These are phyloP conservation scores for Periophthalmodon schlosseri DNA, from an alignment of 2,113 vertebrate species.

Conservation along the genomic window DNA sequence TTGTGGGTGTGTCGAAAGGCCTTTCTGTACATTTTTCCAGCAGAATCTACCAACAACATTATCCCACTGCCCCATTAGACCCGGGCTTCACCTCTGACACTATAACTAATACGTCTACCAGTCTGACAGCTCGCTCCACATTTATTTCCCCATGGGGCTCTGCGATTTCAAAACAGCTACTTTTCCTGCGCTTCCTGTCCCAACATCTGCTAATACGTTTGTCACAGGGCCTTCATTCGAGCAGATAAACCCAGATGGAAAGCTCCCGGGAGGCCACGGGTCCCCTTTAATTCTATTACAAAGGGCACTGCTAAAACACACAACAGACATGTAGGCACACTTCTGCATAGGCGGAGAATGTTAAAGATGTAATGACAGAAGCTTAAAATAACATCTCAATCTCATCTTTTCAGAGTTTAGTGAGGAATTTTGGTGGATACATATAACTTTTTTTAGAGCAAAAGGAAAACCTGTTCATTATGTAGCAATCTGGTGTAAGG, in stretches of 20 bases:
- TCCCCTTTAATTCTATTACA: conserved; percentile 74
- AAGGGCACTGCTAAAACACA: conserved; percentile 16
- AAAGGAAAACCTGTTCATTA: too few relatives aligned
- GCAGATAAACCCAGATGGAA: conserved; percentile 76
- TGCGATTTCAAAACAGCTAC: conserved; percentile 22
- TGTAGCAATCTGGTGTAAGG: too few relatives aligned
- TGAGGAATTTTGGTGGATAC: too few relatives aligned
- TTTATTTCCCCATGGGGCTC: conserved; percentile 11
- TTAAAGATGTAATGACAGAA: not conserved
- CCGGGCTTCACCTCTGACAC: not conserved
- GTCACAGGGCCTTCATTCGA: conserved; percentile 59
- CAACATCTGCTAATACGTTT: conserved; percentile 63
- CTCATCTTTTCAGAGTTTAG: too few relatives aligned
- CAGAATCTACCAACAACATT: not conserved
- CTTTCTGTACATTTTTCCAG: conserved; percentile 4
- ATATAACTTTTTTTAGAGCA: too few relatives aligned
- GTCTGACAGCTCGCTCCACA: not conserved
- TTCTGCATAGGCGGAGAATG: not conserved
- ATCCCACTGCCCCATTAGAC: not conserved
- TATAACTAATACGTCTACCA: not conserved
- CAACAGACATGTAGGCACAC: not conserved
- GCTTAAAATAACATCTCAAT: too few relatives aligned
- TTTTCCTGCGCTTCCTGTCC: conserved; percentile 35
- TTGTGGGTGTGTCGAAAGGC: conserved; percentile 4
- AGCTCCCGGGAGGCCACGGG: conserved; percentile 57